Percentiles rank a stretch among this genome's conserved stretches.
Conservation (phyloP, 2,888 invertebrate species). For the Chelonus formosanus region DNA sequence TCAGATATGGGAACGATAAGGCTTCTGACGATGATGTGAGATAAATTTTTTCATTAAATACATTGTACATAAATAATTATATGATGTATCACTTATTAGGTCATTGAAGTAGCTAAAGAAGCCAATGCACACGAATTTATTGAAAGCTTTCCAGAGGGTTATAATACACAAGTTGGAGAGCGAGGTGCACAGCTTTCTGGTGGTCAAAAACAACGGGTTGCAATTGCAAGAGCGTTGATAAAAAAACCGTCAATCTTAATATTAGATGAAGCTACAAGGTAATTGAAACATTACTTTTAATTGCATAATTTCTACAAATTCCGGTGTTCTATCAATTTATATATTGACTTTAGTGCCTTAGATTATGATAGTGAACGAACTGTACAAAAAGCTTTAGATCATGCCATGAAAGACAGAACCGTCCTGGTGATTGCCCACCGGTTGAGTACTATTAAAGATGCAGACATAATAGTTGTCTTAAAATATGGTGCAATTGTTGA, state of each 20-base stretch:
- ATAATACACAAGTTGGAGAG: conserved; percentile 88
- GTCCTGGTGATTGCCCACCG: conserved; percentile 96
- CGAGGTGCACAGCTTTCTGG: conserved; percentile 92
- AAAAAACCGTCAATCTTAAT: conserved; percentile 90
- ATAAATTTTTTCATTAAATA: no score
- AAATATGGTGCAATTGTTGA: conserved; percentile 85
- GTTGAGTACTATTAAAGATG: conserved; percentile 89
- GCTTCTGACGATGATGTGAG: no score
- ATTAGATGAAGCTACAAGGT: conserved; percentile 96
- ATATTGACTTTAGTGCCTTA: conserved; percentile 74
- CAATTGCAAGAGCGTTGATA: conserved; percentile 91
- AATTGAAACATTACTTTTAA: conserved; percentile 21
- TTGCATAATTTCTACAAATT: no score
- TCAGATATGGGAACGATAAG: no score
- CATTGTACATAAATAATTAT: no score
- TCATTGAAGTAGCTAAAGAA: conserved; percentile 80
- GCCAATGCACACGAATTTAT: conserved; percentile 97
- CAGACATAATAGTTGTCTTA: conserved; percentile 91
- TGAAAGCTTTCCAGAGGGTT: conserved; percentile 80
- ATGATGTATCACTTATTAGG: conserved; percentile 63
- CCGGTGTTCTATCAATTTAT: neutral
- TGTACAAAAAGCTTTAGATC: conserved; percentile 89
- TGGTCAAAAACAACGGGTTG: conserved; percentile 94
- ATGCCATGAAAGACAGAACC: conserved; percentile 83
- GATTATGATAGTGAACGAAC: conserved; percentile 92